Conservation (phyloP, 1,140 invertebrate species). For the Heliconius congener region DNA sequence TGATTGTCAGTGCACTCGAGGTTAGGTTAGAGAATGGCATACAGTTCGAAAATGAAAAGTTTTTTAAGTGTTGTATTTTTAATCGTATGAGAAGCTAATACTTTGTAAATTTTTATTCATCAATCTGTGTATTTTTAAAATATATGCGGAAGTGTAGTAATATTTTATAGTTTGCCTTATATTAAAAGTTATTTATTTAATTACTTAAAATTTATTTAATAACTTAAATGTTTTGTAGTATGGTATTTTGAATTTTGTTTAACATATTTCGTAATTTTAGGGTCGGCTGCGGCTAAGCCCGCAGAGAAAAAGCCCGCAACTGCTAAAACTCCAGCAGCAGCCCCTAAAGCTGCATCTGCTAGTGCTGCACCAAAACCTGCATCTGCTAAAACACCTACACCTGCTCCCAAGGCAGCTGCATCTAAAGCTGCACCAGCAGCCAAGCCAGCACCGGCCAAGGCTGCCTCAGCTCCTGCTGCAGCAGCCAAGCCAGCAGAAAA, state of each 20-base stretch:
- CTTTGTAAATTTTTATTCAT: background rate
- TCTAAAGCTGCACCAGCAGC: constrained; percentile 66
- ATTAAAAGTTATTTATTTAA: background rate
- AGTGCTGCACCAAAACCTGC: constrained; percentile 61
- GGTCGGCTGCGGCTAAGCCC: constrained; percentile 75
- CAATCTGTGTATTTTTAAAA: background rate
- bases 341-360: constrained; percentile 64
- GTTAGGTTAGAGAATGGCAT: constrained; percentile 2
- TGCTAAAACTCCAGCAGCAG: constrained; percentile 79
- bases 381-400: constrained; percentile 66
- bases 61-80: background rate
- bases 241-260: background rate
- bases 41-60: background rate
- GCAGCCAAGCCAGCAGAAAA: constrained; percentile 79
- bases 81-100: background rate
- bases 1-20: background rate
- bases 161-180: background rate
- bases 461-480: constrained; percentile 77
- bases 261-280: constrained; percentile 42
- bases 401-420: constrained; percentile 67
- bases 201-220: no score
- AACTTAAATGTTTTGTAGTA: no score
- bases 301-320: constrained; percentile 86
- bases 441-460: constrained; percentile 79
- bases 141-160: background rate